phyloP scores from a whole-genome alignment of 2,113 vertebrate genomes.

The Rhinopomastus cyanomelas region DNA sequence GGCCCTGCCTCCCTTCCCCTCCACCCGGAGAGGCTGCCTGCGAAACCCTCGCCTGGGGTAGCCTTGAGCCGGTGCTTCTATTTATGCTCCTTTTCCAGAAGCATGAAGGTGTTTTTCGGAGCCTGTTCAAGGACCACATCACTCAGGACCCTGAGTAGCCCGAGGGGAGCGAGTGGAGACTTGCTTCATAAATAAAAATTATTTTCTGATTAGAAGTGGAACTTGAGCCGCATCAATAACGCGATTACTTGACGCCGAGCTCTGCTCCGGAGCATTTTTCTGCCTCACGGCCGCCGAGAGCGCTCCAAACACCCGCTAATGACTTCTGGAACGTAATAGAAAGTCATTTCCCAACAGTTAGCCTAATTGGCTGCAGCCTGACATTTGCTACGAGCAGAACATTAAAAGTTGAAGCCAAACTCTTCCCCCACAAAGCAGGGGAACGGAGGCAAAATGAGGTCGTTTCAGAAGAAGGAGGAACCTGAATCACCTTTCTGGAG shows the following conservation, averaged over 20 bases:
- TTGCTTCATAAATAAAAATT: slow-evolving; percentile 63
- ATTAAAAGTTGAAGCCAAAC: slow-evolving; percentile 17
- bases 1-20: not conserved
- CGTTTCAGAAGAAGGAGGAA: not conserved
- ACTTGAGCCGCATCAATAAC: slow-evolving; percentile 57
- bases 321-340: slow-evolving; percentile 49
- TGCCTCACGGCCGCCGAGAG: slow-evolving; percentile 43
- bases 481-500: not conserved
- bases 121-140: slow-evolving; percentile 37
- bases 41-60: not conserved
- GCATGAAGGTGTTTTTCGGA: not conserved
- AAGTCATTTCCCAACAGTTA: slow-evolving; percentile 47
- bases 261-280: slow-evolving; percentile 51
- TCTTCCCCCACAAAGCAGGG: not conserved
- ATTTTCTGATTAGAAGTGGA: slow-evolving; percentile 37
- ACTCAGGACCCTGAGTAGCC: not conserved
- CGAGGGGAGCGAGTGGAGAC: not conserved
- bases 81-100: not conserved
- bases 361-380: slow-evolving; percentile 56
- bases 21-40: not conserved
- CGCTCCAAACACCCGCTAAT: slow-evolving; percentile 39
- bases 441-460: slow-evolving; percentile 7
- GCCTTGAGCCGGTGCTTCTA: not conserved
- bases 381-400: slow-evolving; percentile 33
- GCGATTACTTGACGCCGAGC: slow-evolving; percentile 39